phyloP scores from a whole-genome alignment of 2,797 vertebrate genomes.

The Silurus aristotelis region DNA sequence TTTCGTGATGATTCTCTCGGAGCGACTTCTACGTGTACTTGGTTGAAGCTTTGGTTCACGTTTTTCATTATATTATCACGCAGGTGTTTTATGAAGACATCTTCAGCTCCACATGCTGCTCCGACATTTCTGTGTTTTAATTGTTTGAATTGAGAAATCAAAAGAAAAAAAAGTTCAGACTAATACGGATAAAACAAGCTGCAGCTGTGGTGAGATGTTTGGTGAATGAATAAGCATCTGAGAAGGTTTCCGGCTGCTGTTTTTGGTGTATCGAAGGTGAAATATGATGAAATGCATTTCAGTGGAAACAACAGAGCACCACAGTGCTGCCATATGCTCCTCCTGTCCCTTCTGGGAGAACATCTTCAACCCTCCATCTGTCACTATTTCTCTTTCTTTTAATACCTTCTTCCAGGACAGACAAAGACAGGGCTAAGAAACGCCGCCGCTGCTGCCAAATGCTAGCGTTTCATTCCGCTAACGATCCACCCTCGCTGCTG shows the following conservation, averaged over 20 bases:
- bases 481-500: not conserved
- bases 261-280: constrained; percentile 8
- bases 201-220: not conserved
- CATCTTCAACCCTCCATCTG: constrained; percentile 33
- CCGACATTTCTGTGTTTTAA: not conserved
- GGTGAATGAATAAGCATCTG: not conserved
- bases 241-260: not conserved
- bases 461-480: constrained; percentile 7
- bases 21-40: not conserved
- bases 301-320: constrained; percentile 9
- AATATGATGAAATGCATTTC: constrained; percentile 33
- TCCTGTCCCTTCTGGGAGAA: constrained; percentile 13
- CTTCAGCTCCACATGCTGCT: not conserved
- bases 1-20: not conserved
- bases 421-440: not conserved
- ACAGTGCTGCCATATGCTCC: constrained; percentile 17
- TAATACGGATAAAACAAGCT: not conserved
- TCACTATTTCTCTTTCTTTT: constrained; percentile 20
- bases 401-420: constrained; percentile 10
- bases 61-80: not conserved
- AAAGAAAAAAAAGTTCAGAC: not conserved
- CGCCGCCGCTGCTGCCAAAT: constrained; percentile 14
- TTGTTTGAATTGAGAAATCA: not conserved
- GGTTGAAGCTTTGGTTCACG: not conserved
- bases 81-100: not conserved